Evolutionary conservation across 2,797 vertebrate species (phyloP), one percentile per base, ranked within the genome.

Genomic region (Sebastes cheni): DNA sequence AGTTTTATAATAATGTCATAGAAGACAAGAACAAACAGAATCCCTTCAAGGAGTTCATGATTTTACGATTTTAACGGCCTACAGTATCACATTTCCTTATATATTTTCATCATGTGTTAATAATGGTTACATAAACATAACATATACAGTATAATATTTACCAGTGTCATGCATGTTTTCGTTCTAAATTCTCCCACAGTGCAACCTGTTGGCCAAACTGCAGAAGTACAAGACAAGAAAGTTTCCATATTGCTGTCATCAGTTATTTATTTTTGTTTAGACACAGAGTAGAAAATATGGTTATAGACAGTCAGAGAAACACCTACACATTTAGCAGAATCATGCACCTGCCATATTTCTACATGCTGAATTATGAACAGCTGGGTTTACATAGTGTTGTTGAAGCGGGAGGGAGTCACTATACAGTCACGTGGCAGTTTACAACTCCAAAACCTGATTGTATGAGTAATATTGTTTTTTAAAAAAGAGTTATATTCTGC

Each of bases 271-370:
- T 91, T 86, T 86, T 42, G 25, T 80, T 84, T 81, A 34, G 36
- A 82, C 89, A 29, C 22, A 62, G 65, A 78, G 88, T 91, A 91
- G 67, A 91, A 93, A 92, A 94, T 27, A 71, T 75, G 32, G 6
- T 80, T 77, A 81, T 42, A 81, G 80, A 79, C 79, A 56, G 27
- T 83, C 80, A 59, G 77, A 92, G 79, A 76, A 82, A 88, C 77
- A 82, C 32, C 66, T 50, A 75, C 58, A 89, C 76, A 52, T 65
- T 75, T 65, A 72, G 77, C 82, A 80, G 83, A 88, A 58, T 72
- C 93, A 92, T 94, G 91, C 93, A 88, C 64, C 81, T 90, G 84
- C 83, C 71, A 60, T 59, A 82, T 71, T 72, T 80, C 71, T 83
- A 81, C 89, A 93, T 90, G 91, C 86, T 68, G 75, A 81, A 39